Base-by-base conservation (phyloP, 2,113 vertebrate genomes). In the Brachionichthys hirsutus region DNA sequence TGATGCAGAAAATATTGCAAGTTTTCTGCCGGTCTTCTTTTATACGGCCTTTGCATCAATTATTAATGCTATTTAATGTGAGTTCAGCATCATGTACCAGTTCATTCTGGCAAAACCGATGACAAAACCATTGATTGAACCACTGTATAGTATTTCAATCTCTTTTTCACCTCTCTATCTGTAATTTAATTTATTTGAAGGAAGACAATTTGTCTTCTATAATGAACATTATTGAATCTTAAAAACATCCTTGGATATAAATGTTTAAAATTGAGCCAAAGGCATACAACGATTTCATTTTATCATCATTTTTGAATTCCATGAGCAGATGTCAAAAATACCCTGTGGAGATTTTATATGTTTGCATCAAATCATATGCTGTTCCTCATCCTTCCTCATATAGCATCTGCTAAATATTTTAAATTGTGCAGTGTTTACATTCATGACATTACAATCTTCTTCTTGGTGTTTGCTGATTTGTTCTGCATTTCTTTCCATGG, bases 31-130 rank as follows among this genome's bases (percentile, higher is more conserved):
- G 50, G 48, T 18, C 40, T 51, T 48, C 56, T 36, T 67, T 53
- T 69, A 13, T 47, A 24, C 18, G 14, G 19, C 19, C 18, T 30
- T 44, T 73, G 54, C 55, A 38, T 61, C 62, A n/a, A n/a, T n/a
- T 18, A 4, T 38, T 70, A 61, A 73, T 67, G 67, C 15, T 56
- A 41, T 64, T 49, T 59, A 75, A 60, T 45, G 16, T 30, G 49
- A 12, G 44, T 66, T 73, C 57, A 76, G 42, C 49, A 41, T 43
- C 43, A 17, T 35, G 54, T 77, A 17, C 17, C 44, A 2, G 44
- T 48, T 75, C 54, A 54, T 12, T 40, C 17, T 41, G 43, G n/a
- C 41, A 15, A 60, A 30, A 53, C 45, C 40, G 62, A 70, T n/a
- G n/a, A 42, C 15, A 38, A 12, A 38, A 4, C 24, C 46, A 41